Percentiles rank a stretch among this genome's conserved stretches.
Evolutionary conservation across 1,140 invertebrate genomes (phyloP).

Genomic region (Colletes latitarsis): DNA sequence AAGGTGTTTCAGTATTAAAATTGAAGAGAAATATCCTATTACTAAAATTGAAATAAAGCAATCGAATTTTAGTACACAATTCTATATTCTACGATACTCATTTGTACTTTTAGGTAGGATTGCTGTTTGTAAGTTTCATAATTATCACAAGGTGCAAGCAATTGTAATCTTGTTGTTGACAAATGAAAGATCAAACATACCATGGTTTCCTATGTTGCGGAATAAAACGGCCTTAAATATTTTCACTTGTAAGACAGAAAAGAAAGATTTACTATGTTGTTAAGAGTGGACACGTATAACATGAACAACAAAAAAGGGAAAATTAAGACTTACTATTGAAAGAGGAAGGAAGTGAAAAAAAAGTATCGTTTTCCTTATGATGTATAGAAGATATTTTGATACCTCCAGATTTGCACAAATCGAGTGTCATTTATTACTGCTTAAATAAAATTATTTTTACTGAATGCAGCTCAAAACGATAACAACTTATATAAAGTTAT

Average conservation of each 20-base stretch:
- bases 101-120: constrained; percentile 50
- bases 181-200: constrained; percentile 69
- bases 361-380: constrained; percentile 65
- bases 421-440: constrained; percentile 70
- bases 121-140: constrained; percentile 71
- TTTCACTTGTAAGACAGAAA: constrained; percentile 69
- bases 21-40: background rate
- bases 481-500: constrained; percentile 63
- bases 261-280: constrained; percentile 66
- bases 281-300: constrained; percentile 48
- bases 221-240: constrained; percentile 78
- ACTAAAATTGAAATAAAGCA: background rate
- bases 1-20: constrained; percentile 24
- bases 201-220: constrained; percentile 74
- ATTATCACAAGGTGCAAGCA: constrained; percentile 55
- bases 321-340: constrained; percentile 9
- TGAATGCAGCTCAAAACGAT: constrained; percentile 73
- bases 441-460: constrained; percentile 79
- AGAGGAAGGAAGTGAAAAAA: constrained; percentile 49
- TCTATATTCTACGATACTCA: constrained; percentile 44
- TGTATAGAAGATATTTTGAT: constrained; percentile 79
- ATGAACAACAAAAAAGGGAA: constrained; percentile 19
- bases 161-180: constrained; percentile 59
- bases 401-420: constrained; percentile 78
- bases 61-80: constrained; percentile 14